Conservation (phyloP, 2,113 vertebrate species). For the Nerophis lumbriciformis region DNA sequence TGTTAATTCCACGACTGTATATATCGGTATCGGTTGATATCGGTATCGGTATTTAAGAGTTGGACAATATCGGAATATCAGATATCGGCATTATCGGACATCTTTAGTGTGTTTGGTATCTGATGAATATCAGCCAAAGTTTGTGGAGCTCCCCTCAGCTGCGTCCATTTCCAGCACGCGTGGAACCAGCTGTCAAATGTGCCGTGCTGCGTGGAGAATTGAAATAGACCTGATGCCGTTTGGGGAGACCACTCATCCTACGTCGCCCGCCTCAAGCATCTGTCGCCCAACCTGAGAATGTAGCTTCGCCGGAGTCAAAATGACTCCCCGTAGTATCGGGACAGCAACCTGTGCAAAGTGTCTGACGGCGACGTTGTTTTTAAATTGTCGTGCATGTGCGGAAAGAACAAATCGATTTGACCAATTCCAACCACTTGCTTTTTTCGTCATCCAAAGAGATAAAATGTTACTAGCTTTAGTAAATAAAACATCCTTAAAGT, state of each 20-base stretch:
- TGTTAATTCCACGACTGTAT: too few relatives aligned
- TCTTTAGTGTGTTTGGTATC: too few relatives aligned
- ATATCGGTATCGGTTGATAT: too few relatives aligned
- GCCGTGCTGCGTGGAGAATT: constrained; percentile 54
- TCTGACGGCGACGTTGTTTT: background rate
- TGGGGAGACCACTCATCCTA: constrained; percentile 55
- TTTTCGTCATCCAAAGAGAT: too few relatives aligned
- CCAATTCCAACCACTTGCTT: too few relatives aligned
- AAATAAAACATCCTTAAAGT: too few relatives aligned
- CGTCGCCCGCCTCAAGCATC: constrained; percentile 59
- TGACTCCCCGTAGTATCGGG: constrained; percentile 19
- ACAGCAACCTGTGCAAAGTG: constrained; percentile 21
- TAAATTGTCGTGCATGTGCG: too few relatives aligned
- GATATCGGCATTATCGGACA: too few relatives aligned
- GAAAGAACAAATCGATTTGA: too few relatives aligned
- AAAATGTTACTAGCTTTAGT: too few relatives aligned
- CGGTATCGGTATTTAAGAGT: too few relatives aligned
- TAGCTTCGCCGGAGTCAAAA: constrained; percentile 16
- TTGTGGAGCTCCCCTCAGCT: constrained; percentile 50
- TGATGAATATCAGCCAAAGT: background rate
- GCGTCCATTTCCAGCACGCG: constrained; percentile 46
- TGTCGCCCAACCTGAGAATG: constrained; percentile 45
- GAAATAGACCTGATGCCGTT: constrained; percentile 53
- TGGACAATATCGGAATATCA: too few relatives aligned
- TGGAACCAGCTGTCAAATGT: constrained; percentile 52